Percentiles rank a stretch among this genome's conserved stretches.
Evolutionary conservation across 2,888 invertebrate genomes (phyloP).

Genomic region (Odontocerum albicorne): DNA sequence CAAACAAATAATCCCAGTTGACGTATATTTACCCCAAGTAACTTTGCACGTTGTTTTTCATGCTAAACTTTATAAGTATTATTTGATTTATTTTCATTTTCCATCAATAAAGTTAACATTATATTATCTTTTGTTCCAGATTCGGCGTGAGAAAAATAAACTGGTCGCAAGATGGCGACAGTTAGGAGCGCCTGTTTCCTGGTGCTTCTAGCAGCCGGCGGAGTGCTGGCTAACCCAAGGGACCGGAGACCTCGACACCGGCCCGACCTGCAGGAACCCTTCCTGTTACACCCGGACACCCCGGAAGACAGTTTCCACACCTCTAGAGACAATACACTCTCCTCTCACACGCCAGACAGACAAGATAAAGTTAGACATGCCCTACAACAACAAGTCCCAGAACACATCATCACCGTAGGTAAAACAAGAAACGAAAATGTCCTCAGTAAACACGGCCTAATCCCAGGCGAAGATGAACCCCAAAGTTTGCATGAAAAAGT

Average conservation of each 20-base stretch:
- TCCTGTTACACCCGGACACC: slow-evolving; percentile 3
- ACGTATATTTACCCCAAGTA: no score
- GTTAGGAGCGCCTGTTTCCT: slow-evolving; percentile 41
- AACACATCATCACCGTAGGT: slow-evolving; percentile 13
- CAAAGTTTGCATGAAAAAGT: slow-evolving; percentile 47
- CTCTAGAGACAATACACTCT: slow-evolving; percentile 12
- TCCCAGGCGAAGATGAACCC: slow-evolving; percentile 43
- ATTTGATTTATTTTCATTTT: no score
- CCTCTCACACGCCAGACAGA: slow-evolving; percentile 12
- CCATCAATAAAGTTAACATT: no score
- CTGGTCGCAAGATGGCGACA: slow-evolving; percentile 15
- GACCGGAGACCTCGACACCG: slow-evolving; percentile 58
- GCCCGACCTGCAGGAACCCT: slow-evolving; percentile 37
- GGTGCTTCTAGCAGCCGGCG: slow-evolving; percentile 53
- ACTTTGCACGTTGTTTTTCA: no score
- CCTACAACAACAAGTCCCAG: slow-evolving; percentile 16
- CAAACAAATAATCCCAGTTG: no score
- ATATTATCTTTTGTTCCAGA: slow-evolving; percentile 27
- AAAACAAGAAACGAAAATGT: slow-evolving; percentile 28
- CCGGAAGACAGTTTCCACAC: slow-evolving; percentile 8
- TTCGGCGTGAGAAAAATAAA: slow-evolving; percentile 1
- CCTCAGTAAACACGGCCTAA: slow-evolving; percentile 13
- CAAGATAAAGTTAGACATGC: slow-evolving; percentile 20
- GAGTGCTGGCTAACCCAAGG: slow-evolving; percentile 47
- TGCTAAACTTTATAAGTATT: no score